A percentile compares a stretch with the other conserved stretches of the same genome.
Conservation (phyloP, 2,888 invertebrate species). For the Stenchaetothrips biformis region DNA sequence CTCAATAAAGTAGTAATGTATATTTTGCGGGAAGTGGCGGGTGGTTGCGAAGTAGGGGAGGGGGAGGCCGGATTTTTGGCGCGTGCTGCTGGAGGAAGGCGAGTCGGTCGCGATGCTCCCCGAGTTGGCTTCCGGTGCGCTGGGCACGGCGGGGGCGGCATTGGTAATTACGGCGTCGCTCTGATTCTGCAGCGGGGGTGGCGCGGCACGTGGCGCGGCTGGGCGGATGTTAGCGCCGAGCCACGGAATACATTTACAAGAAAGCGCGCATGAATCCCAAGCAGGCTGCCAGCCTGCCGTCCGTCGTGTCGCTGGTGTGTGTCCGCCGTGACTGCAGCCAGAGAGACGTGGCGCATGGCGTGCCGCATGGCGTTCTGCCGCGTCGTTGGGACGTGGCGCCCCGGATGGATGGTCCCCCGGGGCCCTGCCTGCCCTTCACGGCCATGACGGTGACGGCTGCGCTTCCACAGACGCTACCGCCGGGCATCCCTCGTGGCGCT, state of each 20-base stretch:
- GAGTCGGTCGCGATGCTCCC: background rate
- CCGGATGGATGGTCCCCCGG: no score
- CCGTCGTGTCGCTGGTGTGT: no score
- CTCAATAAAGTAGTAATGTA: background rate
- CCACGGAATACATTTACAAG: conserved; percentile 23
- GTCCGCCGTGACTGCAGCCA: no score
- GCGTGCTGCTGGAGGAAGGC: background rate
- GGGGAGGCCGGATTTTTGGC: background rate
- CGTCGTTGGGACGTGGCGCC: no score
- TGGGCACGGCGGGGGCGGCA: background rate
- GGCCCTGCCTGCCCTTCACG: no score
- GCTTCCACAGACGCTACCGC: no score
- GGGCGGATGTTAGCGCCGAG: conserved; percentile 10
- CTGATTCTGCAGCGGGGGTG: background rate
- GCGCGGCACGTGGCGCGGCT: background rate
- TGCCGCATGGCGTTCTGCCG: no score
- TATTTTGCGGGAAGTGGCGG: background rate
- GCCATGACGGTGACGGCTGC: no score
- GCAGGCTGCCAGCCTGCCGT: background rate
- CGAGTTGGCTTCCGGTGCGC: background rate
- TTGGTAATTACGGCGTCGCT: background rate
- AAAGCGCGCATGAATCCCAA: conserved; percentile 23
- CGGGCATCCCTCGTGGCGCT: no score
- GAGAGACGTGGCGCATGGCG: no score
- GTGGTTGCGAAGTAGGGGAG: background rate